Evolutionary conservation across 2,797 vertebrate species (phyloP), one percentile per base, ranked within the genome.

Genomic region (Melanotaenia boesemani): DNA sequence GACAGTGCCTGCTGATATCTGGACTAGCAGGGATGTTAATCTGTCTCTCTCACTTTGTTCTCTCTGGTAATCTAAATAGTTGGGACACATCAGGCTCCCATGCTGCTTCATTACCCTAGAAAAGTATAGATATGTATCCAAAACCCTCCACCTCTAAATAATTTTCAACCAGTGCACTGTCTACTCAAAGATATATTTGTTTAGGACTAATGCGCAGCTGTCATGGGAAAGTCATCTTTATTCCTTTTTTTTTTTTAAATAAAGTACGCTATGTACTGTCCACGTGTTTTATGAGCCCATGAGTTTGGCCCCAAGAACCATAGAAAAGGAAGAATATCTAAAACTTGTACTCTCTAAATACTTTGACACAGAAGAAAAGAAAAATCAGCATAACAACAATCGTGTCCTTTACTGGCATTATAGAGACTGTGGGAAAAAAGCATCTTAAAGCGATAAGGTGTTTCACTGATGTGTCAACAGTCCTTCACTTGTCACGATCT

Each of bases 401-500:
- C 61, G 69, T 73, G 15, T 67, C 36, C 24, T 75, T 22, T 46
- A 18, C 44, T 63, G 30, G 22, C 46, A 41, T 66, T 56, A 48
- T 36, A 44, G 41, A 20, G 10, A 59, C 52, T 22, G 57, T 41
- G 56, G 10, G 46, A 71, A 65, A 63, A 22, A 66, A 76, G 34
- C 56, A 50, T 74, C 8, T 18, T 20, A 34, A 61, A 74, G 72
- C 70, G 72, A 82, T 80, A 80, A 77, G 75, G 75, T 79, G 71
- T 63, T 75, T 57, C 68, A 68, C 71, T 56, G 73, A 83, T 66
- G 73, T 48, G 74, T 82, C 76, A 73, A 74, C 74, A 78, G 69
- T 63, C 73, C 61, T 83, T 88, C 70, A 61, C 48, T 69, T 22
- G 66, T 88, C 86, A 79, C 71, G 63, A 64, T 83, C 64, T 46